Conservation (phyloP, 2,888 invertebrate genomes). For the Spodoptera exigua region DNA sequence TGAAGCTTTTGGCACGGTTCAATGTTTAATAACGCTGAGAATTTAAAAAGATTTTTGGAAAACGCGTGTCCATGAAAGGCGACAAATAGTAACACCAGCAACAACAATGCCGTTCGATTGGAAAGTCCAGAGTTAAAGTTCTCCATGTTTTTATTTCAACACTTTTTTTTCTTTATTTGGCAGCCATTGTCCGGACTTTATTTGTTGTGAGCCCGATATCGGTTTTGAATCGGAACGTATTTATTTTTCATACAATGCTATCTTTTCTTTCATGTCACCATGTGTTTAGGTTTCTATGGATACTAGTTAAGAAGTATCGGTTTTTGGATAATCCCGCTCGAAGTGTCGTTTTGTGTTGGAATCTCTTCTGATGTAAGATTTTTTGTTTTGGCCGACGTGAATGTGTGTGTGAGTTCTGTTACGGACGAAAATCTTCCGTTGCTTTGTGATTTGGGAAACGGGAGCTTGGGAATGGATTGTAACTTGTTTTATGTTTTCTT, state of each 20-base stretch:
- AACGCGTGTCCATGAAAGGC: neutral
- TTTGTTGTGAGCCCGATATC: conserved; percentile 56
- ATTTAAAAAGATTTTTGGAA: too few relatives aligned
- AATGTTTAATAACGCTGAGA: too few relatives aligned
- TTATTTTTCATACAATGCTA: conserved; percentile 56
- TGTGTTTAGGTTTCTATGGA: conserved; percentile 31
- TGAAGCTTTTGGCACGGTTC: too few relatives aligned
- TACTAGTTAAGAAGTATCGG: conserved; percentile 15
- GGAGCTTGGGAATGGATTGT: too few relatives aligned
- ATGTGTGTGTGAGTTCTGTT: neutral
- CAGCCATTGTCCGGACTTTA: conserved; percentile 54
- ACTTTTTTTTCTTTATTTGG: conserved; percentile 41
- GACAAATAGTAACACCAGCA: conserved; percentile 48
- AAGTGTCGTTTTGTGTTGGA: neutral
- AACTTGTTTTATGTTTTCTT: too few relatives aligned
- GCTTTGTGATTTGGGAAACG: too few relatives aligned
- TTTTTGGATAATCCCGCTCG: conserved; percentile 18
- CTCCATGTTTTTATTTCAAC: conserved; percentile 49
- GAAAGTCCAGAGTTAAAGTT: conserved; percentile 52
- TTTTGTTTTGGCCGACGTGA: neutral
- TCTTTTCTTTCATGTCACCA: conserved; percentile 44
- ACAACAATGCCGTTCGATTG: conserved; percentile 51
- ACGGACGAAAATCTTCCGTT: too few relatives aligned
- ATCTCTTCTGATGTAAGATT: neutral
- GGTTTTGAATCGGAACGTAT: conserved; percentile 55